These are phyloP conservation scores for Cebidichthys violaceus DNA, from an alignment of 2,113 vertebrate genomes.

Conservation along the genomic window DNA sequence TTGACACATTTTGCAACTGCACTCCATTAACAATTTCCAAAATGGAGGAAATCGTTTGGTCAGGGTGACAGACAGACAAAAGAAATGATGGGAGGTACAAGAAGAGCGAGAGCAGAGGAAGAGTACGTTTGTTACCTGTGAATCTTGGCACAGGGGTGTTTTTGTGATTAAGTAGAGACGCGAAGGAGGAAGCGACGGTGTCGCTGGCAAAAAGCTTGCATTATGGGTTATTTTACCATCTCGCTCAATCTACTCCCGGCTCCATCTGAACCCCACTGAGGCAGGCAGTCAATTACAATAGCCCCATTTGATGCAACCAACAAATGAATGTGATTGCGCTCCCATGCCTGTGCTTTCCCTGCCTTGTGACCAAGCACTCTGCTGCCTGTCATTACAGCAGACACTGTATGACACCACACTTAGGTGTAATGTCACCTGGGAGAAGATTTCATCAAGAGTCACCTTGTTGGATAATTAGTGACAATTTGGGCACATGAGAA, in stretches of 20 bases:
- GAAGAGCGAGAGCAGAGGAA: slow-evolving; percentile 31
- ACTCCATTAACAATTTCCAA: slow-evolving; percentile 47
- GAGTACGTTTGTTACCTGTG: slow-evolving; percentile 43
- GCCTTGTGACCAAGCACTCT: slow-evolving; percentile 41
- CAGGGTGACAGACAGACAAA: slow-evolving; percentile 37
- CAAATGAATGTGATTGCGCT: slow-evolving; percentile 61
- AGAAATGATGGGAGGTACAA: slow-evolving; percentile 5
- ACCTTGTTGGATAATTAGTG: slow-evolving; percentile 35
- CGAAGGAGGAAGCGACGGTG: slow-evolving; percentile 17
- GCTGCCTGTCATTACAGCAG: slow-evolving; percentile 38
- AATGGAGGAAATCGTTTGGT: slow-evolving; percentile 25
- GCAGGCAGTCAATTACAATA: slow-evolving; percentile 51
- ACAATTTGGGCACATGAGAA: slow-evolving; percentile 1
- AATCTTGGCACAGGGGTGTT: slow-evolving; percentile 30
- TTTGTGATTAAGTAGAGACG: slow-evolving; percentile 59
- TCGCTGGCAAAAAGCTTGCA: slow-evolving; percentile 48
- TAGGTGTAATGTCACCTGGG: slow-evolving; percentile 72
- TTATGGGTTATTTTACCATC: slow-evolving; percentile 70
- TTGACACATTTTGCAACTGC: slow-evolving; percentile 26
- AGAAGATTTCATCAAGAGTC: slow-evolving; percentile 32
- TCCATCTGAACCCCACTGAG: slow-evolving; percentile 49
- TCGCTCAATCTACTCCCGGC: slow-evolving; percentile 53
- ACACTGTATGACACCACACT: slow-evolving; percentile 52
- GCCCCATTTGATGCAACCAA: slow-evolving; percentile 45
- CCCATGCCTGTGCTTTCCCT: slow-evolving; percentile 43